Evolutionary conservation across 2,113 vertebrate species (phyloP).

Genomic region (Apteryx owenii): DNA sequence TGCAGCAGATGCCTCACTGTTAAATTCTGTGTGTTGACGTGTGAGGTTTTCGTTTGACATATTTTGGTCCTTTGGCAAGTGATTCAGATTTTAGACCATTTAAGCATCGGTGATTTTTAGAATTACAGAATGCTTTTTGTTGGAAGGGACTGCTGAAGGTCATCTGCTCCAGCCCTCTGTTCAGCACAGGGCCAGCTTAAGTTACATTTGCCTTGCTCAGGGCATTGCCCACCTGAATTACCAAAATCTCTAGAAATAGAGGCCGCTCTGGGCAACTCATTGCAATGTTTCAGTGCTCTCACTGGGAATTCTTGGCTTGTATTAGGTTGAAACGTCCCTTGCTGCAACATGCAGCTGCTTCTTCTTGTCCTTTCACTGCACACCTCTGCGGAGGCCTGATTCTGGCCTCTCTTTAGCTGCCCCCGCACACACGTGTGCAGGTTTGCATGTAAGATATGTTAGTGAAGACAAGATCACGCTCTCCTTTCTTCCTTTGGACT

Average conservation of each 20-base stretch:
- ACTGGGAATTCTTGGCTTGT: background rate
- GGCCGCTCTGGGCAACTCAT: background rate
- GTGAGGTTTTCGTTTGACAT: background rate
- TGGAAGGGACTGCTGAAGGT: background rate
- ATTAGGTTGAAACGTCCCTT: background rate
- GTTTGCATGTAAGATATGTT: background rate
- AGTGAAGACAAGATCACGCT: background rate
- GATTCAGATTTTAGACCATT: background rate
- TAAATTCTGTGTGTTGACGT: background rate
- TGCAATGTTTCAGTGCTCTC: background rate
- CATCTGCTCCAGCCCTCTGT: background rate
- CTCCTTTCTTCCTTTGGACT: background rate
- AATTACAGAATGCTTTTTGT: background rate
- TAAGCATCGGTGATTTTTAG: background rate
- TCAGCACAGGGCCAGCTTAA: background rate
- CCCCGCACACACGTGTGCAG: fast-evolving
- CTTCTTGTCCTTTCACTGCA: fast-evolving
- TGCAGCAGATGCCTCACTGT: background rate
- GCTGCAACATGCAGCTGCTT: background rate
- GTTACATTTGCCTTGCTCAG: background rate
- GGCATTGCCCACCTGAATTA: background rate
- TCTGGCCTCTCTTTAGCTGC: background rate
- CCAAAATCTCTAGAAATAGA: background rate
- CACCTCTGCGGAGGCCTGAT: background rate
- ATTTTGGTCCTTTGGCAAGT: background rate